A percentile compares a stretch with the other conserved stretches of the same genome.
phyloP scores from a whole-genome alignment of 2,113 vertebrate species.

The Corvus hawaiiensis region DNA sequence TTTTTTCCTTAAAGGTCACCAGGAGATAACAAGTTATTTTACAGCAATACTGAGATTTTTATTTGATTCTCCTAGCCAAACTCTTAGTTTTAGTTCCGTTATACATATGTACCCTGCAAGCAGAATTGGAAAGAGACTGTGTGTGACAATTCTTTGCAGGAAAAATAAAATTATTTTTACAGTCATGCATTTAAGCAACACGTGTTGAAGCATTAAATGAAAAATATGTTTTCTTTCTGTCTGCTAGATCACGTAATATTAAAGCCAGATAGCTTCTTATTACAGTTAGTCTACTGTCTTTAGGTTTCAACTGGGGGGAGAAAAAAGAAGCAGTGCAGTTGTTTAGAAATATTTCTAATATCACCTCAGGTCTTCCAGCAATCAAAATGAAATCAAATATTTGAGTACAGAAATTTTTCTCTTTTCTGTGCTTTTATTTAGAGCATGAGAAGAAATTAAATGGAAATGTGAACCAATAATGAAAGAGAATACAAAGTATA shows the following conservation, averaged over 20 bases:
- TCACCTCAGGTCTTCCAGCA: background rate
- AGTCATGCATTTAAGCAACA: background rate
- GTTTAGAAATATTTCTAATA: background rate
- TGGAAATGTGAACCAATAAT: background rate
- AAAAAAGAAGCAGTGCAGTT: background rate
- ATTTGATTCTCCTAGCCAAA: background rate
- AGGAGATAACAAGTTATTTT: background rate
- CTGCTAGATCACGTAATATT: background rate
- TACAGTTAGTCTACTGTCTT: background rate
- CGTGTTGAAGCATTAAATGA: background rate
- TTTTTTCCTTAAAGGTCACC: background rate
- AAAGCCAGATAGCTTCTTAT: background rate
- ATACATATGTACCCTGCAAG: background rate
- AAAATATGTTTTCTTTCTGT: background rate
- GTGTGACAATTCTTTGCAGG: background rate
- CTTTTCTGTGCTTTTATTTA: background rate
- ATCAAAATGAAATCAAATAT: background rate
- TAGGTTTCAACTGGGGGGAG: fast-evolving
- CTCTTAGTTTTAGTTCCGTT: background rate
- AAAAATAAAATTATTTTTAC: background rate
- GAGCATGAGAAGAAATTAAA: background rate
- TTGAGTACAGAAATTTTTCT: background rate
- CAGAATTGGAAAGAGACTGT: background rate
- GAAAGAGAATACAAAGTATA: background rate
- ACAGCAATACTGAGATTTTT: background rate